These are phyloP conservation scores for Thereva nobilitata DNA, from an alignment of 2,888 invertebrate genomes.

Conservation along the genomic window DNA sequence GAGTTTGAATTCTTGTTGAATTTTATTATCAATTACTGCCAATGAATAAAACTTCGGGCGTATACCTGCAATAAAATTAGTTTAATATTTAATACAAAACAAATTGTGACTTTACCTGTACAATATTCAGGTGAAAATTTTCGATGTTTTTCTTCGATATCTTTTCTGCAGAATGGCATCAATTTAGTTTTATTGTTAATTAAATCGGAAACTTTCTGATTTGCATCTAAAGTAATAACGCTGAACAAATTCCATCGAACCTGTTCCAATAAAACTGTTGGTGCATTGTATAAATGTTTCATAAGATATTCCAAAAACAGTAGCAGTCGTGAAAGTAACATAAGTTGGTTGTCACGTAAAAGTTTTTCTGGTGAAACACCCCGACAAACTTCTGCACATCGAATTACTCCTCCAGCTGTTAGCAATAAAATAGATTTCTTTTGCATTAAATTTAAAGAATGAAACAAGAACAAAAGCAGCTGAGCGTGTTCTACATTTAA, in stretches of 20 bases:
- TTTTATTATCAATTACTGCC: slow-evolving; percentile 68
- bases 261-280: slow-evolving; percentile 82
- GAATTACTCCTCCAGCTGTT: slow-evolving; percentile 74
- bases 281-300: slow-evolving; percentile 93
- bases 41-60: slow-evolving; percentile 91
- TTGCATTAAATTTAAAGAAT: slow-evolving; percentile 93
- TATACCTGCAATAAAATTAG: slow-evolving; percentile 62
- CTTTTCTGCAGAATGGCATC: slow-evolving; percentile 70
- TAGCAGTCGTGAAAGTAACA: slow-evolving; percentile 80
- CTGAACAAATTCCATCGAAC: slow-evolving; percentile 84
- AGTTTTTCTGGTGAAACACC: slow-evolving; percentile 53
- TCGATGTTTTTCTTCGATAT: slow-evolving; percentile 75
- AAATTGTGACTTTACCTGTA: slow-evolving; percentile 47
- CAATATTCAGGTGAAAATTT: slow-evolving; percentile 61
- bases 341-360: slow-evolving; percentile 67
- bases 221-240: slow-evolving; percentile 63
- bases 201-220: slow-evolving; percentile 60
- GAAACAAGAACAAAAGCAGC: slow-evolving; percentile 88
- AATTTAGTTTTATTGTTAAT: slow-evolving; percentile 63
- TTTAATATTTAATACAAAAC: slow-evolving; percentile 57
- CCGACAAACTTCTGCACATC: slow-evolving; percentile 69
- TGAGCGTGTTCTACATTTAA: slow-evolving; percentile 96
- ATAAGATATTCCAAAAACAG: slow-evolving; percentile 91
- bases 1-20: slow-evolving; percentile 84
- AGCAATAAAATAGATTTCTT: slow-evolving; percentile 90